A percentile compares a stretch with the other conserved stretches of the same genome.
Conservation (phyloP, 2,888 invertebrate genomes). For the Linyphia triangularis region DNA sequence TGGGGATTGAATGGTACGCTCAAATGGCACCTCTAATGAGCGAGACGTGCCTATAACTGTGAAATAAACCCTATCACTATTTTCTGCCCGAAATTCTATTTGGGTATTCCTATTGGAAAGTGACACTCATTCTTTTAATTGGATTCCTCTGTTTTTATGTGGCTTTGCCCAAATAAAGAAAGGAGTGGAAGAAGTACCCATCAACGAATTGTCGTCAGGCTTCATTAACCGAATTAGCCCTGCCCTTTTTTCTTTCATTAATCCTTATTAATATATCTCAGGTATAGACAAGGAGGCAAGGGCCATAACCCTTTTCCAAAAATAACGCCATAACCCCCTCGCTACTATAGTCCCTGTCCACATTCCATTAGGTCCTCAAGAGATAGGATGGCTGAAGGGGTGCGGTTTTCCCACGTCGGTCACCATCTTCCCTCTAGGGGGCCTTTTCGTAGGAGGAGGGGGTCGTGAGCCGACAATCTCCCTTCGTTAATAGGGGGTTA, state of each 20-base stretch:
- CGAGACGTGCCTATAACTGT: slow-evolving; percentile 49
- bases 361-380: slow-evolving; percentile 42
- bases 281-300: not conserved
- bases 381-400: slow-evolving; percentile 15
- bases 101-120: slow-evolving; percentile 66
- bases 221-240: slow-evolving; percentile 68
- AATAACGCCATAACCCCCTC: slow-evolving; percentile 47
- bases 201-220: slow-evolving; percentile 49
- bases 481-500: slow-evolving; percentile 52
- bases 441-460: not conserved
- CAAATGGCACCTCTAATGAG: slow-evolving; percentile 63
- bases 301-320: not conserved
- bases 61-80: slow-evolving; percentile 65
- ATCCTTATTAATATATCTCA: slow-evolving; percentile 50
- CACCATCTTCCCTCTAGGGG: not conserved
- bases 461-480: slow-evolving; percentile 36
- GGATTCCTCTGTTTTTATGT: slow-evolving; percentile 67
- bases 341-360: not conserved
- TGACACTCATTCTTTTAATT: slow-evolving; percentile 67
- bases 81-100: slow-evolving; percentile 69
- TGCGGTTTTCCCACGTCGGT: slow-evolving; percentile 70
- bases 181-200: slow-evolving; percentile 43
- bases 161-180: slow-evolving; percentile 54
- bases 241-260: slow-evolving; percentile 64
- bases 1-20: slow-evolving; percentile 39